Percentiles rank a stretch among this genome's conserved stretches.
phyloP scores from a whole-genome alignment of 2,888 invertebrate genomes.

The Pandemis corylana region DNA sequence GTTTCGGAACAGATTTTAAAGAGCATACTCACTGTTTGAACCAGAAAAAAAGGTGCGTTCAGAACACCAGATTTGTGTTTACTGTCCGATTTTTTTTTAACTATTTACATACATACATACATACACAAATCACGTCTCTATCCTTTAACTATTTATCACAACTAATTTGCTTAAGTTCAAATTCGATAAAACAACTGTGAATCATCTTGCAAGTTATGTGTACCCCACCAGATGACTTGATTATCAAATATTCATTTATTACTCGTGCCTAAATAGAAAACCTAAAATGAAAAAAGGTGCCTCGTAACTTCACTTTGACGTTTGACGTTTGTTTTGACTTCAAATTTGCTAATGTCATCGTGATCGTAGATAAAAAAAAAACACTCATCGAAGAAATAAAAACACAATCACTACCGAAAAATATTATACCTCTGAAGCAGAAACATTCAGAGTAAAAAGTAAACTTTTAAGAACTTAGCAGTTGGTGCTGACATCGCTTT shows the following conservation, averaged over 20 bases:
- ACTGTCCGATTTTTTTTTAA: too few relatives aligned
- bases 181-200: too few relatives aligned
- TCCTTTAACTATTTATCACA: too few relatives aligned
- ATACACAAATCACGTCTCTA: too few relatives aligned
- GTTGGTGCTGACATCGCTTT: not conserved
- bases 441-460: not conserved
- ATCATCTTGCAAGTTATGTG: not conserved
- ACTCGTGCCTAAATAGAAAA: too few relatives aligned
- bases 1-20: not conserved
- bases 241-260: too few relatives aligned
- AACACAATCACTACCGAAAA: constrained; percentile 25
- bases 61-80: not conserved
- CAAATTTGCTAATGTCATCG: constrained; percentile 34
- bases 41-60: not conserved
- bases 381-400: constrained; percentile 35
- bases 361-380: constrained; percentile 25
- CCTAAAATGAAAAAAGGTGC: too few relatives aligned
- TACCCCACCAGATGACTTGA: not conserved
- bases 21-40: constrained; percentile 1
- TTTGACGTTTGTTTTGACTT: constrained; percentile 6
- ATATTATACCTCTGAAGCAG: not conserved
- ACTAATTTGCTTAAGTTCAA: too few relatives aligned
- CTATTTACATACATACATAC: too few relatives aligned
- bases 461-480: not conserved
- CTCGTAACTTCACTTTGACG: constrained; percentile 2